A percentile compares a stretch with the other conserved stretches of the same genome.
Conservation (phyloP, 2,113 vertebrate genomes). For the Gasterosteus aculeatus region DNA sequence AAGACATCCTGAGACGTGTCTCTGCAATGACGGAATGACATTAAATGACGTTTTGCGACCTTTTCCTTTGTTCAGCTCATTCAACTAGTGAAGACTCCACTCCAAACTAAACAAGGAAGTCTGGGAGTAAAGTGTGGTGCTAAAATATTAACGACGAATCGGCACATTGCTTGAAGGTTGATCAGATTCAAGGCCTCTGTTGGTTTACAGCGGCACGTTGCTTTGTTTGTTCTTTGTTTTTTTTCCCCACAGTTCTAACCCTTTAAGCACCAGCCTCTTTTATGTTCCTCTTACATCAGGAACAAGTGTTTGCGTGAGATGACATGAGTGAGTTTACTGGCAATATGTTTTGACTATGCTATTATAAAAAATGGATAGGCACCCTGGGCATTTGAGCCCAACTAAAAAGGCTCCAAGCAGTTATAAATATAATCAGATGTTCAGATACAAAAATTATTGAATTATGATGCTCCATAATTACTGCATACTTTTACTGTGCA, state of each 20-base stretch:
- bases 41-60: neutral
- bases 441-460: neutral
- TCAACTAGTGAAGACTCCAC: neutral
- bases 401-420: no score
- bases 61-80: neutral
- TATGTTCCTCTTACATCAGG: neutral
- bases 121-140: neutral
- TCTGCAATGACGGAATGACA: neutral
- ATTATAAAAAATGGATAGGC: no score
- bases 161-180: neutral
- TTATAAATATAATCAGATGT: neutral
- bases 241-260: neutral
- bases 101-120: conserved; percentile 28
- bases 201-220: neutral
- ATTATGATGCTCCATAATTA: neutral
- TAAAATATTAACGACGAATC: conserved; percentile 44
- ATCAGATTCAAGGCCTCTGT: neutral
- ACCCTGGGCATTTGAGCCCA: no score
- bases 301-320: neutral
- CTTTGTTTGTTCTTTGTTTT: neutral
- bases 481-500: neutral
- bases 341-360: neutral
- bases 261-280: no score
- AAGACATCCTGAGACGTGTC: neutral
- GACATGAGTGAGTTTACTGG: neutral